Evolutionary conservation across 1,140 invertebrate species (phyloP), one percentile per base, ranked within the genome.

Genomic region (Nasonia giraulti): DNA sequence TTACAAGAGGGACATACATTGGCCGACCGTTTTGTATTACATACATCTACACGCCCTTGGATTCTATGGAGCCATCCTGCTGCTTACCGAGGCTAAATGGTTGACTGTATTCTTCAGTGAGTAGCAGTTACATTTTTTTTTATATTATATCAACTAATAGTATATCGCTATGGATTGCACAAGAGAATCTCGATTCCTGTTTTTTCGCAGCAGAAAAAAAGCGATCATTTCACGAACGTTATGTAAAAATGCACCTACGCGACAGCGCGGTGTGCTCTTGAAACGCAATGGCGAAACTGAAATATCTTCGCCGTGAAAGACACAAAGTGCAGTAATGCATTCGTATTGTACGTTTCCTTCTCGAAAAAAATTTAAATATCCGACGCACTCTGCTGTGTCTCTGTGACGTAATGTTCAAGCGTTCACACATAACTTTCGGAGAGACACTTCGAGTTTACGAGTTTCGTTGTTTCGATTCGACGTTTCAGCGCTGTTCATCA

Each of bases 31-130:
- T 0, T 90, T 96, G 0, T 95, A 95, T 90, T 96, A 95, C 87
- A 95, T 96, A 66, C 95, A 96, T 86, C 89, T 96, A 8, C 95
- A 96, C 86, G 91, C 95, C 3, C 92, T 95, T 0, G 95, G 95
- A 0, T 23, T 94, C 0, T 95, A 95, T 84, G 95, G 95, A 47
- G 82, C 95, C 12, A 94, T 94, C 85, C 87, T 96, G 8, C 47
- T 95, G 5, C 90, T 96, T 37, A 94, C 93, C 5, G 94, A 95
- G 86, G 94, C 95, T 0, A 94, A 94, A 88, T 93, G 95, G 89
- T 86, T 94, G 50, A 96, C 96, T 0, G 91, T 95, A 73, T 86
- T 95, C 69, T 95, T 95, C 84, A 93, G 95, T 96, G 92, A 95
- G 82, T 33, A 37, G 2, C 17, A 2, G 10, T 37, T 33, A n/a